Evolutionary conservation across 2,888 invertebrate genomes (phyloP), one percentile per base, ranked within the genome.

Genomic region (Eupithecia pulchellata): DNA sequence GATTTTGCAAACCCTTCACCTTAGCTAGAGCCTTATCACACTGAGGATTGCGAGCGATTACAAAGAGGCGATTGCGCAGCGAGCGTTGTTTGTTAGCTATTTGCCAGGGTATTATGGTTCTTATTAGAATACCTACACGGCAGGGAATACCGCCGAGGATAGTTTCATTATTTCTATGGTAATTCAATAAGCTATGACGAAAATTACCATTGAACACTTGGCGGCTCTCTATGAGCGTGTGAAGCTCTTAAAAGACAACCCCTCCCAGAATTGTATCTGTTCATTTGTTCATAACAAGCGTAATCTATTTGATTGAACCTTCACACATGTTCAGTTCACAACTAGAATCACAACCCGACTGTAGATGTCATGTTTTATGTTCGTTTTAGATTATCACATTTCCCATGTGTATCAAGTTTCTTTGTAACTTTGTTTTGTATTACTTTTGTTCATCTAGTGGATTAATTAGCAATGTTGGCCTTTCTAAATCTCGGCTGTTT

Each of bases 401-500:
- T 61, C 32, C 34, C 61, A 61, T 34, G 1, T 34, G 42, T 65
- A 62, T 68, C 52, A 42, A 42, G 61, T 72, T 72, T 42, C 60
- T n/a, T 27, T 42, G 58, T 6, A 68, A 63, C 66, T 47, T 27
- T 34, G 65, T 66, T 34, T 60, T 61, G 61, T 36, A 34, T 27
- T 39, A 27, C 69, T 39, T 63, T 39, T 32, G 30, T 62, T 62
- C 52, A 17, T 42, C 2, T 29, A 29, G 25, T 55, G 34, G 20
- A 29, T 25, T 63, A 30, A 68, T 69, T 72, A 63, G 32, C 69
- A 66, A 64, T 30, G 27, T 47, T 39, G 8, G 55, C 52, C 42
- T 69, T 66, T 69, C 66, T 64, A 69, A 69, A 69, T 52, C 60
- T 39, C 58, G 9, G 32, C n/a, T 64, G 47, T 42, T 52, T 34